Evolutionary conservation across 2,797 vertebrate species (phyloP), one percentile per base, ranked within the genome.

Genomic region (Pangasius krempfi): DNA sequence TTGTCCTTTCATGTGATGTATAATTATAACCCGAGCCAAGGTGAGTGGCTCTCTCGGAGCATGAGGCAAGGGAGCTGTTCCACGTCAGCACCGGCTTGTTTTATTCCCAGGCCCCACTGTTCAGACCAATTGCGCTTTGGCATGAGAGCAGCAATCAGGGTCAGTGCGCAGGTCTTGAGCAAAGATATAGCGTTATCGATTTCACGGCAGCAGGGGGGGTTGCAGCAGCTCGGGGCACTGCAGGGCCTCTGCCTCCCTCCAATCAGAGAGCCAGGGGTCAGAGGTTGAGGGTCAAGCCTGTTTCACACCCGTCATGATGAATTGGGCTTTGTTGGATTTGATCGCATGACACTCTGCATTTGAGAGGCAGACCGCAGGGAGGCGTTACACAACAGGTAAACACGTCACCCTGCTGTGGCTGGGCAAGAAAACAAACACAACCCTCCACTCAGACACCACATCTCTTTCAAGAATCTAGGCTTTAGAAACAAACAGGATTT

Each of bases 171-270:
- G 97, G 97, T 97, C 97, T 96, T 95, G 92, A 96, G 96, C 96
- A 97, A 97, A 97, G 96, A 97, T 96, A 97, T 96, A 97, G 96
- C 95, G 96, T 87, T 97, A 97, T 97, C 96, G 97, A 97, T 97
- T 97, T 97, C 96, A 96, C 96, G 96, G 94, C 95, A 80, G 76
- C 14, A 47, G 94, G 96, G 95, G 95, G 96, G 83, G 33, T 60
- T 82, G 56, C 56, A 44, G 64, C 20, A 94, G 95, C 94, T 88
- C 0, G 92, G 92, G 93, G 93, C 95, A 94, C 94, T 92, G 94
- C 93, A 91, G 94, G 89, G 81, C 93, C 95, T 96, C 96, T 95
- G 96, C 95, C 95, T 96, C 95, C 95, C 95, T 97, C 96, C 96
- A 92, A 92, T 93, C 88, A 90, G 90, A 90, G 85, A 89, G 86